A percentile compares a stretch with the other conserved stretches of the same genome.
Conservation (phyloP, 2,797 vertebrate species). For the Calcarius lapponicus region DNA sequence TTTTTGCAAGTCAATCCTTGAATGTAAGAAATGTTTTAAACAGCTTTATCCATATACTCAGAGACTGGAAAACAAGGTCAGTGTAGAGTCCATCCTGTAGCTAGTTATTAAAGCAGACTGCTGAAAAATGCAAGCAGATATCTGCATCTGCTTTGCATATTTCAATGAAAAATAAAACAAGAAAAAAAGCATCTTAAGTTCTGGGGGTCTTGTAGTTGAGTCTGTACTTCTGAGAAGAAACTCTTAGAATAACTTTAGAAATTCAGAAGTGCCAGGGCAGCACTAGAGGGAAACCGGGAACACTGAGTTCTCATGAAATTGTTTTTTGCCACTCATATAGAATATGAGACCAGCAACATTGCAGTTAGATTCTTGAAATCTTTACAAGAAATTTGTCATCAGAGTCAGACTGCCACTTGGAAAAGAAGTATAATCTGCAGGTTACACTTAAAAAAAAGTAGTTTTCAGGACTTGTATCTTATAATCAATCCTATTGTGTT, state of each 20-base stretch:
- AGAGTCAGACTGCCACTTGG: neutral
- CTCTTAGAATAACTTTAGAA: neutral
- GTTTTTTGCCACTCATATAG: neutral
- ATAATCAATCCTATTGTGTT: neutral
- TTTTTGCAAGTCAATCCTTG: neutral
- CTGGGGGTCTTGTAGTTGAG: neutral
- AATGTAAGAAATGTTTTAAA: neutral
- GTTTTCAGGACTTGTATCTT: neutral
- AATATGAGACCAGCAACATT: neutral
- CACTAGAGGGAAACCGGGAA: neutral
- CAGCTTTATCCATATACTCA: neutral
- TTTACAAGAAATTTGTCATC: neutral
- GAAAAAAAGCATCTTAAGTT: neutral
- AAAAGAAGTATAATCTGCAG: neutral
- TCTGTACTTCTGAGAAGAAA: neutral
- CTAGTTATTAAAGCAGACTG: neutral
- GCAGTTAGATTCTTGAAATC: neutral
- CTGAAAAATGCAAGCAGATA: neutral
- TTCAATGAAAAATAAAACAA: neutral
- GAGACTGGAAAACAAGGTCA: neutral
- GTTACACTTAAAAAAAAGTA: neutral
- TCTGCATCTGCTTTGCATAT: neutral
- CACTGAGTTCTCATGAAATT: neutral
- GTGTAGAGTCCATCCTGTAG: neutral
- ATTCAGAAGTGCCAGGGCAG: neutral